Conservation (phyloP, 2,888 invertebrate species). For the Platycheirus rosarum region DNA sequence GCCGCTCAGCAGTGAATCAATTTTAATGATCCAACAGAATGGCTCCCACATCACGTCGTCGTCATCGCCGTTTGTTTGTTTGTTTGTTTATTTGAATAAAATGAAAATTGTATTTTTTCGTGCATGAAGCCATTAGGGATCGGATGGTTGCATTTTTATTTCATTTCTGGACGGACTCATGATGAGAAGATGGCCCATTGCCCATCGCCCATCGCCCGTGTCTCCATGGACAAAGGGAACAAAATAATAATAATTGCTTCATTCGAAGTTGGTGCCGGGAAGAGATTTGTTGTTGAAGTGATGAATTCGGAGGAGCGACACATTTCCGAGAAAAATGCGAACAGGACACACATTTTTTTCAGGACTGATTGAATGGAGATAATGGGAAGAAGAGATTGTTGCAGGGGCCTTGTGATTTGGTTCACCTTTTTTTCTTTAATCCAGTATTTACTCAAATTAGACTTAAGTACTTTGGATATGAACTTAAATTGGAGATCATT, state of each 20-base stretch:
- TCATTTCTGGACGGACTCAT: not conserved
- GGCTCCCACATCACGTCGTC: slow-evolving; percentile 72
- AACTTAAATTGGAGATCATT: slow-evolving; percentile 57
- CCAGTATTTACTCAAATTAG: slow-evolving; percentile 13
- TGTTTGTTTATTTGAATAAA: slow-evolving; percentile 73
- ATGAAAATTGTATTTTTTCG: slow-evolving; percentile 61
- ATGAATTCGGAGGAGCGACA: slow-evolving; percentile 50
- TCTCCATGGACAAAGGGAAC: not conserved
- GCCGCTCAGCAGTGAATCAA: slow-evolving; percentile 70
- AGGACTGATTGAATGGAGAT: slow-evolving; percentile 52
- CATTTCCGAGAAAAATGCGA: slow-evolving; percentile 54
- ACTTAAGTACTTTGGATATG: slow-evolving; percentile 26
- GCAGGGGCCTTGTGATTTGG: not conserved
- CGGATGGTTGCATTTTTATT: slow-evolving; percentile 21
- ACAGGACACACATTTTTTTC: slow-evolving; percentile 26
- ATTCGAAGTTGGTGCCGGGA: slow-evolving; percentile 41
- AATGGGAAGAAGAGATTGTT: slow-evolving; percentile 15
- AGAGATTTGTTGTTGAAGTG: slow-evolving; percentile 50
- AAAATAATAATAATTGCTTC: slow-evolving; percentile 64
- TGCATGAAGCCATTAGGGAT: slow-evolving; percentile 65
- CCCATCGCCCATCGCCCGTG: not conserved
- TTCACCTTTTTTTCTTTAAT: not conserved
- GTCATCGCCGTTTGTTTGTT: no score
- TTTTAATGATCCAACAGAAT: slow-evolving; percentile 77
- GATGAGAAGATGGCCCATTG: slow-evolving; percentile 5